Evolutionary conservation across 2,797 vertebrate species (phyloP).

Genomic region (Danio choprae): DNA sequence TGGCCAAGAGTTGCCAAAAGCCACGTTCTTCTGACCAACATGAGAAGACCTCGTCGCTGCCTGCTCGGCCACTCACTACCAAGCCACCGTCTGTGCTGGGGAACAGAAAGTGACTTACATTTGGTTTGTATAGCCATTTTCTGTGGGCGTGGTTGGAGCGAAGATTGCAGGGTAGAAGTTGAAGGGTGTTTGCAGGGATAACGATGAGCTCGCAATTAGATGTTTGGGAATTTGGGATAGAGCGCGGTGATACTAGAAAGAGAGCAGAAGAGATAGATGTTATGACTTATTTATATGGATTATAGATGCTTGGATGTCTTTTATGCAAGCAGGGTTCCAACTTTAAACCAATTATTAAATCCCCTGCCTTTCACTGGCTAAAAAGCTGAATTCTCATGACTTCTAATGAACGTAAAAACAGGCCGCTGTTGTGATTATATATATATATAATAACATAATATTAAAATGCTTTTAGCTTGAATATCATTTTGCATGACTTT

Average conservation of each 20-base stretch:
- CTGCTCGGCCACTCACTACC: constrained; percentile 86
- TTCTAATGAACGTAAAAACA: no score
- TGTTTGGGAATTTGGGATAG: constrained; percentile 26
- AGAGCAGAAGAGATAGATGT: background rate
- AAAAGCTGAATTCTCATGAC: no score
- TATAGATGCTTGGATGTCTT: background rate
- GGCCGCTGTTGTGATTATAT: no score
- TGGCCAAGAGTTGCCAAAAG: constrained; percentile 89
- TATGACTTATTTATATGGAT: background rate
- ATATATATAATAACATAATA: no score
- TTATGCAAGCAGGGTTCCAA: no score
- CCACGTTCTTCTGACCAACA: constrained; percentile 93
- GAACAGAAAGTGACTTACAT: constrained; percentile 80
- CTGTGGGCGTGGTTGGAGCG: constrained; percentile 91
- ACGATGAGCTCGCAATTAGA: constrained; percentile 38
- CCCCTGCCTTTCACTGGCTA: no score
- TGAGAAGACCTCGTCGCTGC: constrained; percentile 84
- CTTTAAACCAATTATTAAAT: no score
- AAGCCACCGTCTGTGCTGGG: constrained; percentile 87
- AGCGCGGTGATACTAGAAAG: constrained; percentile 66
- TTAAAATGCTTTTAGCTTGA: no score
- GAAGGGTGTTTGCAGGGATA: constrained; percentile 86
- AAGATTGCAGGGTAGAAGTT: constrained; percentile 84
- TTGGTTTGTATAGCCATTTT: constrained; percentile 83
- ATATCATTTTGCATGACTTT: no score